These are phyloP conservation scores for Vollenhovia emeryi DNA, from an alignment of 1,140 invertebrate species.

Conservation along the genomic window DNA sequence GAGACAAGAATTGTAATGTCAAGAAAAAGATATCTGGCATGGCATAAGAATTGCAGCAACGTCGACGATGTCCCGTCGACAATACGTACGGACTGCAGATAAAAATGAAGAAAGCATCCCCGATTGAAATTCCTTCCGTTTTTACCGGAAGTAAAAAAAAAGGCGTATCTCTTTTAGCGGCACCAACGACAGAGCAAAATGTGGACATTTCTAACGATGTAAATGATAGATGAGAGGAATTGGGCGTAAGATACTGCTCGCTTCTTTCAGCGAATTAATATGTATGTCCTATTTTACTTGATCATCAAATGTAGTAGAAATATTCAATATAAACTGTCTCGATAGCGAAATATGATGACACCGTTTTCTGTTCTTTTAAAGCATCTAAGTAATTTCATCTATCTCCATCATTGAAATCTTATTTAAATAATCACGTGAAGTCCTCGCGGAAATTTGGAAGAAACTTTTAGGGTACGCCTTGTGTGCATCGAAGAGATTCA, in stretches of 20 bases:
- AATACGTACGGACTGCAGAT: background rate
- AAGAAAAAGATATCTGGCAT: background rate
- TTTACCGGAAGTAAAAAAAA: background rate
- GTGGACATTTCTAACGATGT: background rate
- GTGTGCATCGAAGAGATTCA: background rate
- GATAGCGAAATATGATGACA: background rate
- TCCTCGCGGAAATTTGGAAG: background rate
- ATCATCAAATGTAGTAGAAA: background rate
- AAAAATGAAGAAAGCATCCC: conserved; percentile 11
- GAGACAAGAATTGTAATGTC: background rate
- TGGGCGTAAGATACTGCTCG: background rate
- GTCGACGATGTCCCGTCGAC: conserved; percentile 1
- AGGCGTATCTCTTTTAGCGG: background rate
- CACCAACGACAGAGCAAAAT: background rate
- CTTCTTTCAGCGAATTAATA: conserved; percentile 5
- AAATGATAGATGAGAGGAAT: background rate
- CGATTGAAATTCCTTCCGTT: background rate
- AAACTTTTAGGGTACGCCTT: background rate
- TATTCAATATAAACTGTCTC: background rate
- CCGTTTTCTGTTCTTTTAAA: conserved; percentile 1
- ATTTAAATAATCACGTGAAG: background rate
- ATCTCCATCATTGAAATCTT: background rate
- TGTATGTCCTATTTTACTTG: background rate
- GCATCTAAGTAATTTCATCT: background rate
- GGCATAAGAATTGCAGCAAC: background rate